Conservation (phyloP, 1,140 invertebrate genomes). For the Planococcus citri region DNA sequence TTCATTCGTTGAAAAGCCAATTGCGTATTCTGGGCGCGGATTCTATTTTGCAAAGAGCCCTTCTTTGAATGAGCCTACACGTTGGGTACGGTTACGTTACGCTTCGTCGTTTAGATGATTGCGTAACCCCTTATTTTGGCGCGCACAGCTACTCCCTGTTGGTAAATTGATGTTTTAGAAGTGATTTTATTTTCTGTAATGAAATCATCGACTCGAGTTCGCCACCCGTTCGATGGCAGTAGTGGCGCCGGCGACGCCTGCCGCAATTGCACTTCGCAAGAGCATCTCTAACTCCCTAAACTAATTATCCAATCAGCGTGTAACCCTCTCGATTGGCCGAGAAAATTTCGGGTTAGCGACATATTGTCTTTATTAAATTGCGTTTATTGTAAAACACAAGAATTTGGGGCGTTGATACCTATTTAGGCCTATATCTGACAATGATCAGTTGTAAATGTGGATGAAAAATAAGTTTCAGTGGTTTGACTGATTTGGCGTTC, state of each 20-base stretch:
- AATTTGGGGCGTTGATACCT: too few species aligned
- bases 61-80: slow-evolving; percentile 7
- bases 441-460: too few species aligned
- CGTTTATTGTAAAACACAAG: too few species aligned
- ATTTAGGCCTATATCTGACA: too few species aligned
- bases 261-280: background rate
- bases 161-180: slow-evolving; percentile 16
- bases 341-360: background rate
- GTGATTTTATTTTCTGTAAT: slow-evolving; percentile 17
- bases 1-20: slow-evolving; percentile 15
- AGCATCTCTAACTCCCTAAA: slow-evolving; percentile 11
- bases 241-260: background rate
- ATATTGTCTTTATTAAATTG: slow-evolving; percentile 13
- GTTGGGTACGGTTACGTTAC: background rate
- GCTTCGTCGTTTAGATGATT: slow-evolving; percentile 15
- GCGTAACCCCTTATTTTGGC: slow-evolving; percentile 16
- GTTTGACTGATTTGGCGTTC: too few species aligned
- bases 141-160: background rate
- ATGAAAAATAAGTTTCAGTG: too few species aligned
- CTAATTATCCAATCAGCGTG: slow-evolving; percentile 19
- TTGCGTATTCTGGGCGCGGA: slow-evolving; percentile 18
- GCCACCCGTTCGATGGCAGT: too few species aligned
- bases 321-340: slow-evolving; percentile 1
- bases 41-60: slow-evolving; percentile 19
- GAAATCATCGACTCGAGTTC: slow-evolving; percentile 9